Conservation (phyloP, 1,140 invertebrate genomes). For the Coelopa frigida region DNA sequence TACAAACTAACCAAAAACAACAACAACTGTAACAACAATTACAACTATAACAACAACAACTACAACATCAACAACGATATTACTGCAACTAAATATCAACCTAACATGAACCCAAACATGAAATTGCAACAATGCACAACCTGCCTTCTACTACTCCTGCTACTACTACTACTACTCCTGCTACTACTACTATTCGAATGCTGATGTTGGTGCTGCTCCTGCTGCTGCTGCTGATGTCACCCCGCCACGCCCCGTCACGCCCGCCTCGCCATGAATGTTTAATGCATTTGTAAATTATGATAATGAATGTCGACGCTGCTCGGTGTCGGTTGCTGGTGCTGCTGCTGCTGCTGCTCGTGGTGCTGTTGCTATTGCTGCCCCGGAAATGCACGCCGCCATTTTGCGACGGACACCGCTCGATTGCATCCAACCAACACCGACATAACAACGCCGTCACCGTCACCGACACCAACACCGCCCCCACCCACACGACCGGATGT, state of each 20-base stretch:
- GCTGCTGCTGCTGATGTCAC: too few species aligned
- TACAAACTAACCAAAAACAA: slow-evolving; percentile 2
- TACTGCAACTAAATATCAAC: not conserved
- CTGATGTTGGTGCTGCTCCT: too few species aligned
- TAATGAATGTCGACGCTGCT: not conserved
- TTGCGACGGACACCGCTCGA: too few species aligned
- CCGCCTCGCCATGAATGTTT: not conserved
- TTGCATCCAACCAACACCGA: too few species aligned
- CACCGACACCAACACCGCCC: too few species aligned
- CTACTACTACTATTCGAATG: too few species aligned
- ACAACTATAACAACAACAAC: slow-evolving; percentile 7
- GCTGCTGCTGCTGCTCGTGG: not conserved
- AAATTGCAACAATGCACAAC: slow-evolving; percentile 1
- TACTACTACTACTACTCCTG: too few species aligned
- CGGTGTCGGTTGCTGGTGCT: not conserved
- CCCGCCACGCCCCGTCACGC: too few species aligned
- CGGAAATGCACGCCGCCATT: not conserved
- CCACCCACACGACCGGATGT: not conserved
- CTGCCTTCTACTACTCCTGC: too few species aligned
- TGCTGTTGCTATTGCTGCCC: not conserved
- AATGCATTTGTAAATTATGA: not conserved
- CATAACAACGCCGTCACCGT: slow-evolving; percentile 1
- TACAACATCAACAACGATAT: slow-evolving; percentile 1
- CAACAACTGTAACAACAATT: not conserved
- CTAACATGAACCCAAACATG: slow-evolving; percentile 1